These are phyloP conservation scores for Phocoena phocoena DNA, from an alignment of 2,113 vertebrate species.

Conservation along the genomic window DNA sequence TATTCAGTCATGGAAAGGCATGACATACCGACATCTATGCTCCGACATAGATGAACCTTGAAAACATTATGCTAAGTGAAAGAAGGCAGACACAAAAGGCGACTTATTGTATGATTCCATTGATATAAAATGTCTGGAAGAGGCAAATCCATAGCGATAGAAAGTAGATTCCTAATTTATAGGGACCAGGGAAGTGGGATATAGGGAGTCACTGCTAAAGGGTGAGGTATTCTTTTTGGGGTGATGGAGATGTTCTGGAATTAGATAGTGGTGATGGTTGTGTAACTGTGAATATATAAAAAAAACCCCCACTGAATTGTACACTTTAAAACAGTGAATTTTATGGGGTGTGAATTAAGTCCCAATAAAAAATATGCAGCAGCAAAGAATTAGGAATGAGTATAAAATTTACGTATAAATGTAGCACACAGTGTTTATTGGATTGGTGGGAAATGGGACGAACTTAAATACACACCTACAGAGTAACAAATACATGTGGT, in stretches of 20 bases:
- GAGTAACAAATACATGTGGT: background rate
- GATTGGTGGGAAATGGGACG: background rate
- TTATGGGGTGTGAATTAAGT: conserved; percentile 2
- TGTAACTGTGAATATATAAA: background rate
- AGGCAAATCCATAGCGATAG: background rate
- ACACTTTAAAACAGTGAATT: background rate
- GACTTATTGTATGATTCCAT: background rate
- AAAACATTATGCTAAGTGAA: background rate
- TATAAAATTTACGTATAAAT: background rate
- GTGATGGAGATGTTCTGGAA: background rate
- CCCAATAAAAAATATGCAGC: background rate
- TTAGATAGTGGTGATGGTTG: background rate
- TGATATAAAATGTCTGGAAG: background rate
- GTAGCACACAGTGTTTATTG: background rate
- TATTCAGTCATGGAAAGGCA: background rate
- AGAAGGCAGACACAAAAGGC: background rate
- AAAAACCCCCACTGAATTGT: background rate
- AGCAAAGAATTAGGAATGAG: conserved; percentile 21
- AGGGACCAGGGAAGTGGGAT: background rate
- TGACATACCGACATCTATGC: background rate
- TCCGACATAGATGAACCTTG: background rate
- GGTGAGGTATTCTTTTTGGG: background rate
- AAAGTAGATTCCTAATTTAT: background rate
- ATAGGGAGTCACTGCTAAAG: background rate
- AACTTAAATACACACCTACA: background rate